These are phyloP conservation scores for Empis livida DNA, from an alignment of 2,888 invertebrate genomes.

Conservation along the genomic window DNA sequence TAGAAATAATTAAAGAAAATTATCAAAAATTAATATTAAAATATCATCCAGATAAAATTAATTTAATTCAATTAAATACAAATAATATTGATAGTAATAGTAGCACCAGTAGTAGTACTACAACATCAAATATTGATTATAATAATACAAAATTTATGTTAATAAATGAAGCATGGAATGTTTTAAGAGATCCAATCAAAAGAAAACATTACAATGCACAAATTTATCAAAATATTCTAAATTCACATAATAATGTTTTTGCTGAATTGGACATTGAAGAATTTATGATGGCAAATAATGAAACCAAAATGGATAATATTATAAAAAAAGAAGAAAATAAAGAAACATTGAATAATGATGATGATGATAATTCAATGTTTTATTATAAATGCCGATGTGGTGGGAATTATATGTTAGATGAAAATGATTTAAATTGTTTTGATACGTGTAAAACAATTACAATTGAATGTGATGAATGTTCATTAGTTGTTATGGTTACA, in stretches of 20 bases:
- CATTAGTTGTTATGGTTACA: slow-evolving; percentile 38
- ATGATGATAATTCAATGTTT: slow-evolving; percentile 6
- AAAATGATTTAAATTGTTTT: slow-evolving; percentile 17
- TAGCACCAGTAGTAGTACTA: not conserved
- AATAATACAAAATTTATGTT: slow-evolving; percentile 34
- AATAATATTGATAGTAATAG: slow-evolving; percentile 5
- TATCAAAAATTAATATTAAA: slow-evolving; percentile 33
- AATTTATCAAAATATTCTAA: slow-evolving; percentile 44
- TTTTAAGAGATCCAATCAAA: slow-evolving; percentile 44
- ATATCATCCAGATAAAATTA: slow-evolving; percentile 34
- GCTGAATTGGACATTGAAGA: slow-evolving; percentile 41
- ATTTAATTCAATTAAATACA: slow-evolving; percentile 1
- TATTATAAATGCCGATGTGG: slow-evolving; percentile 58
- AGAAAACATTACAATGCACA: slow-evolving; percentile 54
- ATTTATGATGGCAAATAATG: slow-evolving; percentile 25
- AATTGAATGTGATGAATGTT: slow-evolving; percentile 60
- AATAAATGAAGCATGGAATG: slow-evolving; percentile 60
- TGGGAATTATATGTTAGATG: slow-evolving; percentile 36
- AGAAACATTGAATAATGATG: slow-evolving; percentile 1
- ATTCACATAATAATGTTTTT: slow-evolving; percentile 45
- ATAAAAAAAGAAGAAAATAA: slow-evolving; percentile 6
- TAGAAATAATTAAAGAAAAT: slow-evolving; percentile 28
- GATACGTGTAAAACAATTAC: not conserved
- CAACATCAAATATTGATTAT: not conserved
- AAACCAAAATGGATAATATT: slow-evolving; percentile 8